A percentile compares a stretch with the other conserved stretches of the same genome.
Conservation (phyloP, 2,113 vertebrate species). For the Acanthisitta chloris region DNA sequence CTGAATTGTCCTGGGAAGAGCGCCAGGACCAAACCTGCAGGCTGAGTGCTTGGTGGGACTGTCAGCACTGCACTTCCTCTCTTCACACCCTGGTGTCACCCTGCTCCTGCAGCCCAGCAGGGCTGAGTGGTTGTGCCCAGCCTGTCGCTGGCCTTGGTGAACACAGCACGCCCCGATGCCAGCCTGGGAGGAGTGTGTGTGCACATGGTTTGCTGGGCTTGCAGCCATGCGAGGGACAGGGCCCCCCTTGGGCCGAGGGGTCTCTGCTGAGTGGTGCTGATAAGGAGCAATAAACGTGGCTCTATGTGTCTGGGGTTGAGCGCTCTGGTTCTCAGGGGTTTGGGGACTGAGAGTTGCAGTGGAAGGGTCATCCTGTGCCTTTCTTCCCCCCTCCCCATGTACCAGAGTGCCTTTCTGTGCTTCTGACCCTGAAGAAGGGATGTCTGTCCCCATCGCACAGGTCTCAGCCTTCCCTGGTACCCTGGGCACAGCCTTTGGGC, state of each 20-base stretch:
- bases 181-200: not conserved
- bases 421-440: accelerated
- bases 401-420: accelerated
- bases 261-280: not conserved
- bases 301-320: not conserved
- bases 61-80: not conserved
- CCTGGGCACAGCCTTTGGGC: not conserved
- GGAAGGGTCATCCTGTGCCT: not conserved
- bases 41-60: not conserved
- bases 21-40: not conserved
- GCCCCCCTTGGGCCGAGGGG: not conserved
- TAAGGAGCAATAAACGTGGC: not conserved
- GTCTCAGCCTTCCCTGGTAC: not conserved
- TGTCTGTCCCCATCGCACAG: not conserved
- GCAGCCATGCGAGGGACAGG: not conserved
- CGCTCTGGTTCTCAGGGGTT: not conserved
- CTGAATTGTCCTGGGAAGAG: not conserved
- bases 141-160: accelerated
- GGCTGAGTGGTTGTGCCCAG: accelerated
- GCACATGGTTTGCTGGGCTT: not conserved
- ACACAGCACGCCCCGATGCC: accelerated
- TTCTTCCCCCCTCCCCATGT: not conserved
- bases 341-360: not conserved
- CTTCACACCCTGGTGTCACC: not conserved
- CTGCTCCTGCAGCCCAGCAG: not conserved